Conservation (phyloP, 2,113 vertebrate species). For the Ciconia stormi region DNA sequence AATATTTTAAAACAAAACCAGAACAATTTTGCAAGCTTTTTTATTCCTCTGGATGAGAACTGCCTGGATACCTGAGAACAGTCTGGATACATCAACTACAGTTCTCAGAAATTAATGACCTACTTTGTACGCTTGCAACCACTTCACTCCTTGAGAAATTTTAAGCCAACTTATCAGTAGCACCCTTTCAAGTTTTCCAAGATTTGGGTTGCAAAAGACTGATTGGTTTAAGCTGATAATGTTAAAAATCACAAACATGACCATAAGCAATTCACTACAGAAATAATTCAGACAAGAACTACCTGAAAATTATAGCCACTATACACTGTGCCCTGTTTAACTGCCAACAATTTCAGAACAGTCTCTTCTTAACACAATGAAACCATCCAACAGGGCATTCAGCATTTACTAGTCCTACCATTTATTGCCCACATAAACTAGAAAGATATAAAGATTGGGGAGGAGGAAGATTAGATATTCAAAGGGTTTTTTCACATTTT, state of each 20-base stretch:
- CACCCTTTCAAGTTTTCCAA: background rate
- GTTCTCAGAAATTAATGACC: background rate
- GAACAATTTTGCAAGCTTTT: background rate
- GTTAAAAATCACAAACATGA: background rate
- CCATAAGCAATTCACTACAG: background rate
- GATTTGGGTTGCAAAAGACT: background rate
- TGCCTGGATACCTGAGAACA: background rate
- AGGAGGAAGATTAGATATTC: background rate
- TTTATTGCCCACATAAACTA: background rate
- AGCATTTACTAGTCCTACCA: background rate
- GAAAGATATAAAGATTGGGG: background rate
- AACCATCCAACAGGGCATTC: background rate
- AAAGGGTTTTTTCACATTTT: background rate
- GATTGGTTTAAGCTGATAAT: background rate
- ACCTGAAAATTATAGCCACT: background rate
- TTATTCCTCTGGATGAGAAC: background rate
- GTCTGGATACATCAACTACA: background rate
- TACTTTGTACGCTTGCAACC: background rate
- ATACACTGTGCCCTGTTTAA: background rate
- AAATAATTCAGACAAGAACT: background rate
- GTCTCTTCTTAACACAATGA: background rate
- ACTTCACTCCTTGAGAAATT: background rate
- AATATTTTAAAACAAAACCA: background rate
- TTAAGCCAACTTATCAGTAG: background rate
- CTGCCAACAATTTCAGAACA: background rate